A percentile compares a stretch with the other conserved stretches of the same genome.
Conservation (phyloP, 2,797 vertebrate species). For the Brachymystax lenok region DNA sequence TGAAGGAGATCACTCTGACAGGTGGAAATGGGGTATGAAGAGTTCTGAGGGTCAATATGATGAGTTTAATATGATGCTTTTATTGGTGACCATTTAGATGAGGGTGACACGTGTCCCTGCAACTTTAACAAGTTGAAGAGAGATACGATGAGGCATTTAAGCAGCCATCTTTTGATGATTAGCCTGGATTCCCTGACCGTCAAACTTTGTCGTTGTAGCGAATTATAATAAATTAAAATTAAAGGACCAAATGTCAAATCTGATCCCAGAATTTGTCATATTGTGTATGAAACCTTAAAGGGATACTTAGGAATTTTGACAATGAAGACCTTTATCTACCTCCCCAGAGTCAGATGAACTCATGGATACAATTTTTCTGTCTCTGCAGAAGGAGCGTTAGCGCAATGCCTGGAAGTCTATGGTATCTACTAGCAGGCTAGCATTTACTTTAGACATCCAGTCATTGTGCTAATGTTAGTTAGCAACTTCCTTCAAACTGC, state of each 20-base stretch:
- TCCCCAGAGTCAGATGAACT: too few relatives aligned
- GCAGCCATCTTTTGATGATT: background rate
- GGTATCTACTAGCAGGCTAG: too few relatives aligned
- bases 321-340: too few relatives aligned
- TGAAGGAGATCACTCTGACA: conserved; percentile 28
- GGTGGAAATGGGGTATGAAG: conserved; percentile 28
- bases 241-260: background rate
- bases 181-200: background rate
- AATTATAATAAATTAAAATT: too few relatives aligned
- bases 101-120: background rate
- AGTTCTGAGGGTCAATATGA: conserved; percentile 20
- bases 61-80: background rate
- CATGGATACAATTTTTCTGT: too few relatives aligned
- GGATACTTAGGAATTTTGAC: too few relatives aligned
- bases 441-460: too few relatives aligned
- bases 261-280: background rate
- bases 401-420: too few relatives aligned
- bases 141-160: background rate
- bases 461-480: too few relatives aligned
- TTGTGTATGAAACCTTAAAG: background rate
- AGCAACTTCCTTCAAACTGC: too few relatives aligned
- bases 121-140: background rate
- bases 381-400: too few relatives aligned
- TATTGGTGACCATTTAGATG: background rate
- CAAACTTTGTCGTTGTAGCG: too few relatives aligned